These are phyloP conservation scores for Gallinago solitaria DNA, from an alignment of 2,797 vertebrate species.

Conservation along the genomic window DNA sequence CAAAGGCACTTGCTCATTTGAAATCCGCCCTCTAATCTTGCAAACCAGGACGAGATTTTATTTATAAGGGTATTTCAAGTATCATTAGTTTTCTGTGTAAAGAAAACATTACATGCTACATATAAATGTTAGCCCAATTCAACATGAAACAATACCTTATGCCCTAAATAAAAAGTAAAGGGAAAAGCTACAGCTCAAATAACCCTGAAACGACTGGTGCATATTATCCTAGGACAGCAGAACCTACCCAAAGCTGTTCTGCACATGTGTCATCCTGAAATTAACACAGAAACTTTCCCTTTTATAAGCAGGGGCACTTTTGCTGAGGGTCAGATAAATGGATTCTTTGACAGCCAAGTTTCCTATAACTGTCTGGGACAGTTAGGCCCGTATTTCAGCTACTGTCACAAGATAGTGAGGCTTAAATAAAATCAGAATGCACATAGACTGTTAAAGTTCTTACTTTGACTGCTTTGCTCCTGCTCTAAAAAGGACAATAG, in stretches of 20 bases:
- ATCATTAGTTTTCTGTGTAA: not conserved
- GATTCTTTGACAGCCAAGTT: not conserved
- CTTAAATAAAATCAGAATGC: constrained; percentile 54
- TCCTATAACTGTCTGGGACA: not conserved
- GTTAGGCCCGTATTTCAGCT: not conserved
- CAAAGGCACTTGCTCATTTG: not conserved
- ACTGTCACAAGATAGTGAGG: constrained; percentile 41
- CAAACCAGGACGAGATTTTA: not conserved
- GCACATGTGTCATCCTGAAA: not conserved
- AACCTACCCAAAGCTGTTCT: not conserved
- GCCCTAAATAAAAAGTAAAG: not conserved
- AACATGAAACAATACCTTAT: not conserved
- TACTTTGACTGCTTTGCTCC: constrained; percentile 71
- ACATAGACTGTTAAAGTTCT: constrained; percentile 65
- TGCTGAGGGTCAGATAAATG: not conserved
- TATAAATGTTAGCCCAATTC: not conserved
- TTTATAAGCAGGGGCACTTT: not conserved
- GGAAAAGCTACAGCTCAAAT: not conserved
- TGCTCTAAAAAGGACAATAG: constrained; percentile 70
- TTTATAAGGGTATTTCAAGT: not conserved
- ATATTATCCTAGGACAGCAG: not conserved
- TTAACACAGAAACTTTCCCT: not conserved
- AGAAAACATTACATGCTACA: not conserved
- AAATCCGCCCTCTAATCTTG: not conserved
- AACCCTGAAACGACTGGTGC: not conserved